phyloP scores from a whole-genome alignment of 2,888 invertebrate species.

The Oxycera nigricornis region DNA sequence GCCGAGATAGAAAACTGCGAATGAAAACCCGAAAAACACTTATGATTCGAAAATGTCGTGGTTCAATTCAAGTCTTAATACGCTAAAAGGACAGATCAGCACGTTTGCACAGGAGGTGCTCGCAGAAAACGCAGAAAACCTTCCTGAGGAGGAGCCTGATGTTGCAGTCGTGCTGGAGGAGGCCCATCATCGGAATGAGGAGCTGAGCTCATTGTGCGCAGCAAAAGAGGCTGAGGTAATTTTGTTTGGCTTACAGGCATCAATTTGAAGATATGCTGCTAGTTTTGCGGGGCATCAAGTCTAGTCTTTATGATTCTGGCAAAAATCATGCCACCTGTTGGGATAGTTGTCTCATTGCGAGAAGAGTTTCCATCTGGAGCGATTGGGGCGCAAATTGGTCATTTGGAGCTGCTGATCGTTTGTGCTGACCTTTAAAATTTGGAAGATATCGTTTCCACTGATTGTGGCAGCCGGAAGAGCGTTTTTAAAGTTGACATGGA shows the following conservation, averaged over 20 bases:
- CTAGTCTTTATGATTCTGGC: too few relatives aligned
- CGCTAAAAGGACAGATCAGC: conserved; percentile 85
- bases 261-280: too few relatives aligned
- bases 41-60: conserved; percentile 67
- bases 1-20: neutral
- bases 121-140: conserved; percentile 74
- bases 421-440: neutral
- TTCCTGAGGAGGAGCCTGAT: conserved; percentile 55
- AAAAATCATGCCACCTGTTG: too few relatives aligned
- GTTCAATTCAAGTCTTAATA: conserved; percentile 67
- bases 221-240: conserved; percentile 70
- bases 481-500: too few relatives aligned
- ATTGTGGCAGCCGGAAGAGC: neutral
- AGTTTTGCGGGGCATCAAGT: too few relatives aligned
- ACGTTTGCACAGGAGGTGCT: conserved; percentile 90
- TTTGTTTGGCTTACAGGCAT: neutral
- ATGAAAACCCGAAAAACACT: neutral
- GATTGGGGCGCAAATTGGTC: neutral
- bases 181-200: conserved; percentile 61
- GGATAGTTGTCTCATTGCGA: too few relatives aligned
- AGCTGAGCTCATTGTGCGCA: conserved; percentile 66
- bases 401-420: neutral
- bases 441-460: neutral
- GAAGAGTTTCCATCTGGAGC: neutral
- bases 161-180: conserved; percentile 52